These are phyloP conservation scores for Euphydryas editha DNA, from an alignment of 2,888 invertebrate genomes.

Conservation along the genomic window DNA sequence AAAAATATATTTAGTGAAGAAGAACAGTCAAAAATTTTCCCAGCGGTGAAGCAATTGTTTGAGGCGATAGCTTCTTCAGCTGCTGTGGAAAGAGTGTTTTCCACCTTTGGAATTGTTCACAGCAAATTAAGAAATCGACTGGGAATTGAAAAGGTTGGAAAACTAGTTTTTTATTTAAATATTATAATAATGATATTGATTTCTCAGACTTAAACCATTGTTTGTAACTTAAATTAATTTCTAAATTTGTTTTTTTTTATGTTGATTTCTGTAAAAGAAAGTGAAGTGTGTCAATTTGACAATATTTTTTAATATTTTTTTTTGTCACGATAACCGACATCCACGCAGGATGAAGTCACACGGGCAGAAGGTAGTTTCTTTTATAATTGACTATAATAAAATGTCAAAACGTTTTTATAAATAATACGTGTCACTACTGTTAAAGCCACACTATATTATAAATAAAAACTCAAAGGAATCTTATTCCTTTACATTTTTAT, in stretches of 20 bases:
- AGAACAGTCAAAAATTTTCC: neutral
- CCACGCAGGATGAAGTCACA: too few relatives aligned
- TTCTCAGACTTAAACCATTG: neutral
- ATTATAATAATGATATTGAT: neutral
- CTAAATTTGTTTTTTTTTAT: neutral
- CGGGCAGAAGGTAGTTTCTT: too few relatives aligned
- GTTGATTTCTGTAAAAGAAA: neutral
- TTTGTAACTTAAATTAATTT: neutral
- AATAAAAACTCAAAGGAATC: too few relatives aligned
- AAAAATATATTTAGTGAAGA: neutral
- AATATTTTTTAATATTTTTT: too few relatives aligned
- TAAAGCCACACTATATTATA: too few relatives aligned
- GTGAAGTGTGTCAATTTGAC: too few relatives aligned
- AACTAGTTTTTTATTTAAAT: neutral
- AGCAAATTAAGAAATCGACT: neutral
- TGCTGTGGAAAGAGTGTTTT: neutral
- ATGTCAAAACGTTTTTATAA: too few relatives aligned
- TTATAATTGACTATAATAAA: too few relatives aligned
- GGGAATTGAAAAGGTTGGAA: neutral
- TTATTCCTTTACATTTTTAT: too few relatives aligned
- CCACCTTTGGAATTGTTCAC: neutral
- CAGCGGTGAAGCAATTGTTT: neutral
- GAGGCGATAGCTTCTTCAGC: neutral
- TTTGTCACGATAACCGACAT: too few relatives aligned
- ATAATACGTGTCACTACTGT: too few relatives aligned